A percentile compares a stretch with the other conserved stretches of the same genome.
phyloP scores from a whole-genome alignment of 1,140 invertebrate genomes.

The Cephus cinctus region DNA sequence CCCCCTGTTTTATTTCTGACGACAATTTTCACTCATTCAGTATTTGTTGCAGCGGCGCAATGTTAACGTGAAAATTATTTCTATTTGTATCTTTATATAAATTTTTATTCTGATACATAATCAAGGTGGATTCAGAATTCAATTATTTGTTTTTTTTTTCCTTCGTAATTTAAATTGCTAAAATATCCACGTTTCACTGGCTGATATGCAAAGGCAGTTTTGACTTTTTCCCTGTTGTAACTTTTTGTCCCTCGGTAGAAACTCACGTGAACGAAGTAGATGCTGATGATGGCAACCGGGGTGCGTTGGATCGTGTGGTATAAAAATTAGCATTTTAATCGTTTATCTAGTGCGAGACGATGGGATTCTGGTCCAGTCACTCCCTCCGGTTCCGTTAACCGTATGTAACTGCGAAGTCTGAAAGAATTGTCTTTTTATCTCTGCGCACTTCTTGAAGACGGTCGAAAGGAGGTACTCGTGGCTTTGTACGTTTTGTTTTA shows the following conservation, averaged over 20 bases:
- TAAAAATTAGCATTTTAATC: constrained; percentile 35
- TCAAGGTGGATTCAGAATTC: not conserved
- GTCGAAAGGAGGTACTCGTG: too few relatives aligned
- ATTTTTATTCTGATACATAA: not conserved
- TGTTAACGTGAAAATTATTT: not conserved
- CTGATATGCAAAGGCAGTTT: not conserved
- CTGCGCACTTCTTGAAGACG: too few relatives aligned
- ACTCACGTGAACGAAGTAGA: not conserved
- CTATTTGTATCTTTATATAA: not conserved
- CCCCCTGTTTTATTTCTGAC: too few relatives aligned
- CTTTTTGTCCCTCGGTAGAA: not conserved
- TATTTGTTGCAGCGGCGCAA: too few relatives aligned
- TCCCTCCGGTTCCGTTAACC: not conserved
- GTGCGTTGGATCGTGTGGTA: not conserved
- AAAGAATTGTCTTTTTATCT: too few relatives aligned
- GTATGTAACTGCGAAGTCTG: too few relatives aligned
- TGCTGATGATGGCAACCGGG: not conserved
- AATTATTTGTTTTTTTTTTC: not conserved
- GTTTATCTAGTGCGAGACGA: constrained; percentile 20
- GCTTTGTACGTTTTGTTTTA: too few relatives aligned
- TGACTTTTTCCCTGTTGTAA: not conserved
- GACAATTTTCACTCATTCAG: too few relatives aligned
- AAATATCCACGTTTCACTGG: not conserved
- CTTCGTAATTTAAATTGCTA: not conserved
- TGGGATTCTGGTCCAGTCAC: constrained; percentile 27